These are phyloP conservation scores for Psammodynastes pulverulentus DNA, from an alignment of 2,113 vertebrate species.

Conservation along the genomic window DNA sequence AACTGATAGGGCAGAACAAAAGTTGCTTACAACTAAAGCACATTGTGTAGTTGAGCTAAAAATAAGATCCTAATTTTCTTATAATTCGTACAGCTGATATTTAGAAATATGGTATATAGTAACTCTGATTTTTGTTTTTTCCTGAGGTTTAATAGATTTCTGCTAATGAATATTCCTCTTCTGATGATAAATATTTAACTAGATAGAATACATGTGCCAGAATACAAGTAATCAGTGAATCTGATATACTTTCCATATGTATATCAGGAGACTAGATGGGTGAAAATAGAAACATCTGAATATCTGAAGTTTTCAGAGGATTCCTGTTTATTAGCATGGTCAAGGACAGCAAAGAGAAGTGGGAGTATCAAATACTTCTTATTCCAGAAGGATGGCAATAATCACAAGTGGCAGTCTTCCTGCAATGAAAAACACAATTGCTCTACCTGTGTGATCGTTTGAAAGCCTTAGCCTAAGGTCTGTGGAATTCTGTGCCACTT, in stretches of 20 bases:
- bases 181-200: not conserved
- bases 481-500: not conserved
- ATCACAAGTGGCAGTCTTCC: not conserved
- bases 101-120: conserved; percentile 33
- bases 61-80: conserved; percentile 59
- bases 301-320: not conserved
- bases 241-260: not conserved
- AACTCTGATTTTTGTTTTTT: not conserved
- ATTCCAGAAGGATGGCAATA: not conserved
- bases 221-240: not conserved
- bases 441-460: not conserved
- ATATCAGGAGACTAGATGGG: not conserved
- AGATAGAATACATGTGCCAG: not conserved
- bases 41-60: conserved; percentile 39
- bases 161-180: not conserved
- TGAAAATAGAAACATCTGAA: not conserved
- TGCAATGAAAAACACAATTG: not conserved
- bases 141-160: not conserved
- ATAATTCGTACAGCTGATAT: conserved; percentile 47
- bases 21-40: conserved; percentile 44
- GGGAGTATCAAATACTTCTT: not conserved
- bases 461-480: not conserved
- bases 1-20: conserved; percentile 55
- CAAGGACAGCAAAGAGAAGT: not conserved
- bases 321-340: not conserved